A percentile compares a stretch with the other conserved stretches of the same genome.
phyloP scores from a whole-genome alignment of 2,888 invertebrate species.

The Sussaba pulchella region DNA sequence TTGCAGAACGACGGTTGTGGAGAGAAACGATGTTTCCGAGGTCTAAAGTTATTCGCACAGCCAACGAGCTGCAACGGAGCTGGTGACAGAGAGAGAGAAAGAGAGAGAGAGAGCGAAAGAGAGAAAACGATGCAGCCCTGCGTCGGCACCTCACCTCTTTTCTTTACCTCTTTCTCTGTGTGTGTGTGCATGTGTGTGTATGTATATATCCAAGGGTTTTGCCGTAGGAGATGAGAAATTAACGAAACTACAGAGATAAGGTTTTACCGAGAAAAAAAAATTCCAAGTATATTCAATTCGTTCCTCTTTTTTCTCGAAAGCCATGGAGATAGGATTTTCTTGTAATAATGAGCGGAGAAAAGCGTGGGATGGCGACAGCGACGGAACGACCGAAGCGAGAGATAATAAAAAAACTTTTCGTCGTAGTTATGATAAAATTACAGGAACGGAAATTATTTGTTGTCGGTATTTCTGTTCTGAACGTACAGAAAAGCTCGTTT shows the following conservation, averaged over 20 bases:
- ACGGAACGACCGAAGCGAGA: too few relatives aligned
- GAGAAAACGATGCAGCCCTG: not conserved
- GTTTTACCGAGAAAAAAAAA: not conserved
- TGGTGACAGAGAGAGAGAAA: too few relatives aligned
- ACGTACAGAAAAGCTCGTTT: too few relatives aligned
- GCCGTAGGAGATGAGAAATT: slow-evolving; percentile 26
- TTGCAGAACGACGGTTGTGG: slow-evolving; percentile 28
- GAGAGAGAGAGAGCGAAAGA: too few relatives aligned
- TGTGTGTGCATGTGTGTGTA: too few relatives aligned
- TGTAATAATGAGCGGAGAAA: not conserved
- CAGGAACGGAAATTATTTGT: too few relatives aligned
- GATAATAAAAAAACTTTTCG: too few relatives aligned
- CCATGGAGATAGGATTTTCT: not conserved
- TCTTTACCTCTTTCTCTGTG: not conserved
- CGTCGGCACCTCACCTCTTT: not conserved
- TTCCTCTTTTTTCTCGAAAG: not conserved
- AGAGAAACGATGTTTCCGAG: not conserved
- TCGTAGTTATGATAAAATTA: too few relatives aligned
- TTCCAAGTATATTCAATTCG: not conserved
- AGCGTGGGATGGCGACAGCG: not conserved
- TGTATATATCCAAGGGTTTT: too few relatives aligned
- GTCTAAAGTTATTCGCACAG: slow-evolving; percentile 11
- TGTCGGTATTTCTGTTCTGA: too few relatives aligned
- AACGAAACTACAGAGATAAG: slow-evolving; percentile 1
- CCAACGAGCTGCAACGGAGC: not conserved